Percentiles rank a stretch among this genome's conserved stretches.
Evolutionary conservation across 2,113 vertebrate species (phyloP).

Genomic region (Chinchilla lanigera): DNA sequence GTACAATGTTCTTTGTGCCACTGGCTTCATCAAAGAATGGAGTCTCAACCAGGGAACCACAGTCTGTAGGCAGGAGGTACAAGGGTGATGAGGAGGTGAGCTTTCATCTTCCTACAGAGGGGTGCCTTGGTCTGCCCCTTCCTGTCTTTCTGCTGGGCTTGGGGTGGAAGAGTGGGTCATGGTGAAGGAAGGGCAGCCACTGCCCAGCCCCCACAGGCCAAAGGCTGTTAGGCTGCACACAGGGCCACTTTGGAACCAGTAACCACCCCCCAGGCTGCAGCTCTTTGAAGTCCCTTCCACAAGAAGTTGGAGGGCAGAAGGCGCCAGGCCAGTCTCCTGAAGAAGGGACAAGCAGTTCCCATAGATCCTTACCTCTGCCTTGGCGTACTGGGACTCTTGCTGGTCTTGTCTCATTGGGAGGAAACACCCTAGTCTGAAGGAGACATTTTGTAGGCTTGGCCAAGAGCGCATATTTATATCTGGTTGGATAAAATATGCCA

Average conservation of each 20-base stretch:
- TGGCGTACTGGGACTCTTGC: background rate
- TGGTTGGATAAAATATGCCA: background rate
- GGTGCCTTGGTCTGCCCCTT: background rate
- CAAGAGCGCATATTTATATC: background rate
- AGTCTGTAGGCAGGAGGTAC: slow-evolving; percentile 5
- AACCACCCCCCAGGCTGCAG: background rate
- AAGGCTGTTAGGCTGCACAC: background rate
- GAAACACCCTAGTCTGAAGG: background rate
- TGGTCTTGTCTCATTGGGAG: background rate
- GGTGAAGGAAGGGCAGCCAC: background rate
- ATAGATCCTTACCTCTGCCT: background rate
- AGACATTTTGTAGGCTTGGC: background rate
- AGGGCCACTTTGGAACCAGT: background rate
- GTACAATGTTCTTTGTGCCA: slow-evolving; percentile 58
- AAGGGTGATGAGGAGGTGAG: background rate
- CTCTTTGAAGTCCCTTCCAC: background rate
- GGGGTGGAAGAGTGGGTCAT: background rate
- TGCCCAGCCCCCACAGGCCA: background rate
- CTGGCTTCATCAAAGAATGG: slow-evolving; percentile 69
- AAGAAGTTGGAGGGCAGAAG: background rate
- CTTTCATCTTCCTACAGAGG: slow-evolving; percentile 74
- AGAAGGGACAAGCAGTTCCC: background rate
- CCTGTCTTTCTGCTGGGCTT: background rate
- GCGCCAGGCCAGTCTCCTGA: background rate
- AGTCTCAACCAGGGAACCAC: accelerated